Evolutionary conservation across 2,113 vertebrate genomes (phyloP).

Genomic region (Phylloscopus whistleri): DNA sequence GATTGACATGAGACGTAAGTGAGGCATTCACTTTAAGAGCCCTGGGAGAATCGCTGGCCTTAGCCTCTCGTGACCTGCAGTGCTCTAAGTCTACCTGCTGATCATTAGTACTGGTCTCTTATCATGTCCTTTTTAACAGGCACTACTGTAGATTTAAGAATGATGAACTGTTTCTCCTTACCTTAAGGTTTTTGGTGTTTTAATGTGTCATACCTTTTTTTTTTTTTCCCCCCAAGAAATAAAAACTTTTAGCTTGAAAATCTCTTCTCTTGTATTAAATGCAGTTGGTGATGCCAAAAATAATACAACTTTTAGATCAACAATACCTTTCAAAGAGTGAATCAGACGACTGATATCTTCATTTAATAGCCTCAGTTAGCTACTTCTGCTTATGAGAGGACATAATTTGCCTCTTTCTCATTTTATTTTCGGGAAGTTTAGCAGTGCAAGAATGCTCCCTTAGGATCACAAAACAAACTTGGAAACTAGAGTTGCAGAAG

Average conservation of each 20-base stretch:
- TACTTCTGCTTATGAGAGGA: conserved; percentile 11
- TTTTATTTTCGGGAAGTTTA: conserved; percentile 33
- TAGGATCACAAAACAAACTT: conserved; percentile 28
- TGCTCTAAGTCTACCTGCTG: background rate
- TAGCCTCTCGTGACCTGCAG: background rate
- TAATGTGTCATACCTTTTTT: background rate
- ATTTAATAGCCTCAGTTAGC: conserved; percentile 27
- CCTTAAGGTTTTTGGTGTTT: background rate
- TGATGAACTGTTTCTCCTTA: background rate
- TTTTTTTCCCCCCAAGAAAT: background rate
- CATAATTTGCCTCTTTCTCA: background rate
- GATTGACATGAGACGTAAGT: background rate
- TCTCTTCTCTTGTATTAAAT: background rate
- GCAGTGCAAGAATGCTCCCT: background rate
- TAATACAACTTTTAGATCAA: conserved; percentile 29
- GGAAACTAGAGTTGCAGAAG: conserved; percentile 3
- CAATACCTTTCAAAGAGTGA: conserved; percentile 5
- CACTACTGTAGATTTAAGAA: background rate
- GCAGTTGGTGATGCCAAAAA: background rate
- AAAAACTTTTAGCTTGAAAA: conserved; percentile 3
- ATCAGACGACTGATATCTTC: conserved; percentile 1
- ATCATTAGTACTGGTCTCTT: background rate
- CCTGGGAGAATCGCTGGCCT: background rate
- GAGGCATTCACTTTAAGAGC: background rate
- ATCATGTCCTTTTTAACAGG: background rate